Conservation (phyloP, 2,888 invertebrate species). For the Xanthia icteritia region DNA sequence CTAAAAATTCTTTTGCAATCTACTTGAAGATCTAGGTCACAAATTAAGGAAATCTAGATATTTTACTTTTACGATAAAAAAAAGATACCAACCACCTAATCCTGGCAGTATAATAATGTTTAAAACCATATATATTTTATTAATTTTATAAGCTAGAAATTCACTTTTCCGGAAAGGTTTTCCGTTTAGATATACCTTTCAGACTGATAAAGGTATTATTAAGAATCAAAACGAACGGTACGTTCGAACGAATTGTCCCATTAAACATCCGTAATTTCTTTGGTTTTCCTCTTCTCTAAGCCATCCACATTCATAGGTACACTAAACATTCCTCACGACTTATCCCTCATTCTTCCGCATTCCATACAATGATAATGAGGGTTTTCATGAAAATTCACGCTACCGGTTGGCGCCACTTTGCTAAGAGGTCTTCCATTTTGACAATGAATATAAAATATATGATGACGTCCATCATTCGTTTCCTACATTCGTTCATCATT, state of each 20-base stretch:
- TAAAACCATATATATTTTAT: no score
- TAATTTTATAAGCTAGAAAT: not conserved
- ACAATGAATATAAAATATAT: no score
- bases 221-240: not conserved
- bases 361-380: no score
- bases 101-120: not conserved
- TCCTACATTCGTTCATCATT: no score
- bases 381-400: no score
- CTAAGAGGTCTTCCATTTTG: no score
- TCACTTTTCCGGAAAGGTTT: not conserved
- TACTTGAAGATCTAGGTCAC: not conserved
- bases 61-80: not conserved
- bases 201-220: not conserved
- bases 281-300: not conserved
- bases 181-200: not conserved
- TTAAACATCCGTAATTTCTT: no score
- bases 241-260: not conserved
- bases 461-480: no score
- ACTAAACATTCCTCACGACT: no score
- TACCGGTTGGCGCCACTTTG: no score
- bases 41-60: not conserved
- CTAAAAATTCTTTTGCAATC: not conserved
- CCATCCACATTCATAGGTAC: not conserved
- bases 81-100: not conserved
- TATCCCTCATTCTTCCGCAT: no score